A percentile compares a stretch with the other conserved stretches of the same genome.
Evolutionary conservation across 2,888 invertebrate genomes (phyloP).

Genomic region (Zaprionus bogoriensis): DNA sequence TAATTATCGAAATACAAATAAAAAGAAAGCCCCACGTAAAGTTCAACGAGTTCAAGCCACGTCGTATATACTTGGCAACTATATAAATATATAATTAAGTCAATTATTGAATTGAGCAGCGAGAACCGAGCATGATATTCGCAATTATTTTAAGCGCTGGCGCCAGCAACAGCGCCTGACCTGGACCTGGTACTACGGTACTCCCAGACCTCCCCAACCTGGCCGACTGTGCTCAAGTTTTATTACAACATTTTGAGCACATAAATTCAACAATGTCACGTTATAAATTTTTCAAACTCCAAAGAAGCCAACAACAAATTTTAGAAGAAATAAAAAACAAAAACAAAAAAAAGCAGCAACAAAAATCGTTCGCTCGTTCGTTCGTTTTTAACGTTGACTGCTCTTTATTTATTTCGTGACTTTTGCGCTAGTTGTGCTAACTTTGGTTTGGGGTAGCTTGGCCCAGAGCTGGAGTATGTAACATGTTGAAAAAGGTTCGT

Average conservation of each 20-base stretch:
- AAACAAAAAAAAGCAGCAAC: conserved; percentile 2
- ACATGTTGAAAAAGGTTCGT: too few relatives aligned
- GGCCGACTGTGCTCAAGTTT: conserved; percentile 38
- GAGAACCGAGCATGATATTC: conserved; percentile 45
- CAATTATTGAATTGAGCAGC: conserved; percentile 38
- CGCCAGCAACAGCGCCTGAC: too few relatives aligned
- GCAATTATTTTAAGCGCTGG: conserved; percentile 64
- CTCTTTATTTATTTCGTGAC: conserved; percentile 68
- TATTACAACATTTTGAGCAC: conserved; percentile 65
- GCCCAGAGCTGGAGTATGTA: neutral
- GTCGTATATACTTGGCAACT: neutral
- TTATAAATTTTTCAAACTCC: conserved; percentile 68
- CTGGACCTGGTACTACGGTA: too few relatives aligned
- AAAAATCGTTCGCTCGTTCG: conserved; percentile 47
- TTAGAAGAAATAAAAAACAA: neutral
- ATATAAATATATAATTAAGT: conserved; percentile 40
- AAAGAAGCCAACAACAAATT: conserved; percentile 24
- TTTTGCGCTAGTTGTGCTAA: conserved; percentile 63
- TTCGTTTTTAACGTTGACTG: conserved; percentile 59
- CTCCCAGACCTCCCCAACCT: conserved; percentile 1
- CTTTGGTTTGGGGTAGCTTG: conserved; percentile 28
- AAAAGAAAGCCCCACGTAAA: neutral
- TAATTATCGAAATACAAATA: neutral
- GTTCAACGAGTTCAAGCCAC: conserved; percentile 32
- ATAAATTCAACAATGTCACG: conserved; percentile 76